Base-by-base conservation (phyloP, 1,140 invertebrate genomes). In the Ericerus pela region DNA sequence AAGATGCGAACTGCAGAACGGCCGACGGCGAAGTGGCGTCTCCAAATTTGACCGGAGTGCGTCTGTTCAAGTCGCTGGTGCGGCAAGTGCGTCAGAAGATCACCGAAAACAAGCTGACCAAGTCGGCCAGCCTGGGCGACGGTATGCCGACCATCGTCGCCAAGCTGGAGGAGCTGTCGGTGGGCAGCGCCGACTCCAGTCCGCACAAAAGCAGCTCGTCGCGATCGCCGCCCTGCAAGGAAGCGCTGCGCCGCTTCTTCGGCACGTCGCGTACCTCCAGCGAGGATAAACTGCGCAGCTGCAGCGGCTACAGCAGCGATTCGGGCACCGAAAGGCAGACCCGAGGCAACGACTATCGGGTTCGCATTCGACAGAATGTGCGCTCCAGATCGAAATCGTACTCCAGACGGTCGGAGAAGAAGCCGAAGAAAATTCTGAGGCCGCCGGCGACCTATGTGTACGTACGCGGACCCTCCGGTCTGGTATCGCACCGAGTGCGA, bases 361-460 rank as follows among this genome's bases (percentile, higher is more conserved):
- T 47, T 47, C 22, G 41, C 8, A 47, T 47, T 22, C 41, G 41
- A 12, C 41, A 47, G 26, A 47, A 47, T 8, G 33, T n/a, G 22
- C 27, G 16, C 20, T 22, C 29, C 14, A 30, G 26, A 16, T 51
- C 31, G 33, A 33, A 31, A 33, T 30, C 28, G 16, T 28, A 53
- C 20, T 20, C 20, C 5, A 31, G 31, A 33, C 59, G 52, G 5
- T 54, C 22, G 26, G 78, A 79, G 65, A 79, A 82, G 61, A 79
- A 78, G 51, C 79, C 78, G 0, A 81, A 81, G 61, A 73, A 77
- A 37, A 85, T 86, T 31, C 70, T 86, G 2, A 70, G 85, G 22
- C 75, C 81, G 22, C 84, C 84, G 0, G 77, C 84, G 0, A 77
- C 80, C 0, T 86, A 87, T 66, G 84, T 79, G 2, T 87, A 87